A percentile compares a stretch with the other conserved stretches of the same genome.
Conservation (phyloP, 1,140 invertebrate genomes). For the Aphaenogaster floridana region DNA sequence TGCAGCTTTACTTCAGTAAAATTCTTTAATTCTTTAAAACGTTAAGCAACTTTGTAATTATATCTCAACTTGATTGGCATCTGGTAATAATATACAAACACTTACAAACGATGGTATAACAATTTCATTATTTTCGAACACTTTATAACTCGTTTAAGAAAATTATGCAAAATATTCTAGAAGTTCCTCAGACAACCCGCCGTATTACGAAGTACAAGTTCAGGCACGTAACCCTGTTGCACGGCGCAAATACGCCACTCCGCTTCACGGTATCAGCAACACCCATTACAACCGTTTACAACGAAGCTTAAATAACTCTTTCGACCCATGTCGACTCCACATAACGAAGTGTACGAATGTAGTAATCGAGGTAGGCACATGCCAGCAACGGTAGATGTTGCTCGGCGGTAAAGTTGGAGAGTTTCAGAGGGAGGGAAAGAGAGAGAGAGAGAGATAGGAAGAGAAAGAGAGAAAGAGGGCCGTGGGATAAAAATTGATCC, state of each 20-base stretch:
- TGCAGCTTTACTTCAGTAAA: slow-evolving; percentile 19
- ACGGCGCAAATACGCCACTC: slow-evolving; percentile 43
- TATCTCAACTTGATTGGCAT: slow-evolving; percentile 57
- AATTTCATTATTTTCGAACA: slow-evolving; percentile 62
- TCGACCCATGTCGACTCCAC: slow-evolving; percentile 36
- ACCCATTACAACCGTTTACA: slow-evolving; percentile 62
- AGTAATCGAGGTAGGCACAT: slow-evolving; percentile 64
- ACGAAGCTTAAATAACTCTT: slow-evolving; percentile 61
- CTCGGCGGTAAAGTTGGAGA: slow-evolving; percentile 9
- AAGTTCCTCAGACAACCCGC: slow-evolving; percentile 38
- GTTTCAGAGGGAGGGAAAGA: neutral
- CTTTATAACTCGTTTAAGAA: slow-evolving; percentile 57
- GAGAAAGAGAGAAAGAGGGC: slow-evolving; percentile 21
- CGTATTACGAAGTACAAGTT: slow-evolving; percentile 45
- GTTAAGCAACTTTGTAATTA: slow-evolving; percentile 53
- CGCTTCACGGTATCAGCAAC: slow-evolving; percentile 49
- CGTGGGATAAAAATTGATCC: slow-evolving; percentile 77
- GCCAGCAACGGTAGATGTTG: slow-evolving; percentile 33
- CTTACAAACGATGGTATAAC: slow-evolving; percentile 38
- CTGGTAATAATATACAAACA: slow-evolving; percentile 59
- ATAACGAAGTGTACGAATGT: slow-evolving; percentile 50
- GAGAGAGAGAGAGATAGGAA: slow-evolving; percentile 4
- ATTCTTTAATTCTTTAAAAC: neutral
- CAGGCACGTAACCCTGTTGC: slow-evolving; percentile 49
- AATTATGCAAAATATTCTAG: slow-evolving; percentile 60